Percentiles rank a stretch among this genome's conserved stretches.
Conservation (phyloP, 2,888 invertebrate species). For the Melipona beecheii region DNA sequence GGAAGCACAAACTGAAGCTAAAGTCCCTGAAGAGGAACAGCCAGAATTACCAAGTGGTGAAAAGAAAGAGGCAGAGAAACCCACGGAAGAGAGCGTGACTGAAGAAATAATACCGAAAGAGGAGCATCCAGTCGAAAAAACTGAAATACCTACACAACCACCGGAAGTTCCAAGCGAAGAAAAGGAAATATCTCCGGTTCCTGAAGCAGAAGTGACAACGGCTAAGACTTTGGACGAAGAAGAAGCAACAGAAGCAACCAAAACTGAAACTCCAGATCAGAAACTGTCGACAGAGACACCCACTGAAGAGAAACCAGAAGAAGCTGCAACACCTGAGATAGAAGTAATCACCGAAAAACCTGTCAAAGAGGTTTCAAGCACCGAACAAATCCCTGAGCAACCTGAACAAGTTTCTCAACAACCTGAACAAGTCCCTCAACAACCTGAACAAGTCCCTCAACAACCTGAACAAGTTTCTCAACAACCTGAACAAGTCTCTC, state of each 20-base stretch:
- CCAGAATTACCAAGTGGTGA: conserved; percentile 44
- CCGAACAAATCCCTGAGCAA: conserved; percentile 42
- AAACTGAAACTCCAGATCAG: conserved; percentile 27
- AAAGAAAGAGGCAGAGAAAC: conserved; percentile 46
- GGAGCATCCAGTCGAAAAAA: conserved; percentile 52
- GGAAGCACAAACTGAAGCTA: conserved; percentile 11
- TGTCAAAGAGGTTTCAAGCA: conserved; percentile 43
- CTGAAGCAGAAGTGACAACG: conserved; percentile 51
- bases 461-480: no score
- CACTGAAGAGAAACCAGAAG: conserved; percentile 20
- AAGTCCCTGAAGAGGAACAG: conserved; percentile 14
- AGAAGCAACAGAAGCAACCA: conserved; percentile 39
- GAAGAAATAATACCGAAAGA: conserved; percentile 53
- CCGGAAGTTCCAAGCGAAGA: conserved; percentile 36
- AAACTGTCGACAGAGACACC: neutral
- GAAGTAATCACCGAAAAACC: conserved; percentile 38
- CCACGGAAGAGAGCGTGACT: conserved; percentile 56
- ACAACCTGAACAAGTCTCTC: conserved; percentile 32
- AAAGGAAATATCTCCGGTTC: conserved; percentile 16
- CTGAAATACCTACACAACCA: conserved; percentile 12
- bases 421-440: neutral
- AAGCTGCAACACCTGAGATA: conserved; percentile 24
- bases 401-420: conserved; percentile 36
- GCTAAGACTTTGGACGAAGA: conserved; percentile 28
- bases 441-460: conserved; percentile 40